phyloP scores from a whole-genome alignment of 2,888 invertebrate species.

The Polyommatus iphigenia region DNA sequence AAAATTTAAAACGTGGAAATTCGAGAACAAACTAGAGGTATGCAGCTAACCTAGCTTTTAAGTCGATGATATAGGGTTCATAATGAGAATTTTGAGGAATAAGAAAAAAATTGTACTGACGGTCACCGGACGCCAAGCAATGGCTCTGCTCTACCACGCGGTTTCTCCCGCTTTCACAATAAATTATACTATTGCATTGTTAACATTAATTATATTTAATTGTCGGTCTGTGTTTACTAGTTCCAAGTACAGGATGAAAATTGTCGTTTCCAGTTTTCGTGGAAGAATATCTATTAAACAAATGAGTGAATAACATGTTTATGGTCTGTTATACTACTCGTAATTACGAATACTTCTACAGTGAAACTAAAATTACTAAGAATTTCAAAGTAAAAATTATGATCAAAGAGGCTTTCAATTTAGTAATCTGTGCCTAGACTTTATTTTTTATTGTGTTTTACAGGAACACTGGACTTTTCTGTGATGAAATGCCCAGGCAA shows the following conservation, averaged over 20 bases:
- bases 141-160: slow-evolving; percentile 26
- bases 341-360: background rate
- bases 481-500: no score
- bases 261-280: background rate
- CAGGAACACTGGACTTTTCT: no score
- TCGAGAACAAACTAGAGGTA: background rate
- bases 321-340: background rate
- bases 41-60: background rate
- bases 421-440: no score
- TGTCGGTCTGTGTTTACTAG: slow-evolving; percentile 1
- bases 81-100: background rate
- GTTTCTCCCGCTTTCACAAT: slow-evolving; percentile 30
- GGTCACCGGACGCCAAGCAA: slow-evolving; percentile 18
- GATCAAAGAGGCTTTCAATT: no score
- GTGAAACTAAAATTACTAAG: background rate
- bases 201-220: slow-evolving; percentile 9
- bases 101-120: background rate
- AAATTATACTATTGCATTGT: slow-evolving; percentile 19
- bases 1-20: background rate
- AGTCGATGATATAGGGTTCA: background rate
- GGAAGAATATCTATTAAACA: background rate
- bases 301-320: background rate
- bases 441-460: no score
- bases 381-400: no score
- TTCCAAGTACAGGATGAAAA: background rate